phyloP scores from a whole-genome alignment of 2,888 invertebrate species.

The Drosophila maculinotata region DNA sequence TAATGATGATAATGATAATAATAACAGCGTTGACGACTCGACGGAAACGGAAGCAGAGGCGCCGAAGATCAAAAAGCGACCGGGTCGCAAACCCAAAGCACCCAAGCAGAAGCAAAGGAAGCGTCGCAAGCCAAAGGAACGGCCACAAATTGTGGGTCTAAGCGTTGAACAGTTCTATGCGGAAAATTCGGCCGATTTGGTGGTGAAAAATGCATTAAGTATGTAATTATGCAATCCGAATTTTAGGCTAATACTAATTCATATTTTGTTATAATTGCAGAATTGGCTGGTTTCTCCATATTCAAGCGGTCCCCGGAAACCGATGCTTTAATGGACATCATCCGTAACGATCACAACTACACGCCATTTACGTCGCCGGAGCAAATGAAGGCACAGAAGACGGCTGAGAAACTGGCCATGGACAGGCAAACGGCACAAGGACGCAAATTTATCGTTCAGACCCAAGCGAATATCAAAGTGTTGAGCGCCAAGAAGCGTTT shows the following conservation, averaged over 20 bases:
- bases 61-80: slow-evolving; percentile 85
- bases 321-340: slow-evolving; percentile 85
- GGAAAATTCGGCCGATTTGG: slow-evolving; percentile 84
- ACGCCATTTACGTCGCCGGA: slow-evolving; percentile 90
- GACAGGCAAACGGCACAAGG: slow-evolving; percentile 63
- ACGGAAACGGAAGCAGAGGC: slow-evolving; percentile 85
- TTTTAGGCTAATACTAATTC: not conserved
- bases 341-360: slow-evolving; percentile 93
- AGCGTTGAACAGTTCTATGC: slow-evolving; percentile 89
- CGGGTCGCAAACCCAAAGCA: slow-evolving; percentile 70
- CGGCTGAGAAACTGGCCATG: slow-evolving; percentile 67
- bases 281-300: slow-evolving; percentile 83
- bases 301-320: slow-evolving; percentile 81
- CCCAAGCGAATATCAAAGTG: slow-evolving; percentile 59
- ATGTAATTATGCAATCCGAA: slow-evolving; percentile 36
- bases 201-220: slow-evolving; percentile 86
- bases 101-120: slow-evolving; percentile 60
- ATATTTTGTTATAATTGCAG: slow-evolving; percentile 54
- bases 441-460: slow-evolving; percentile 71
- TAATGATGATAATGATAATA: slow-evolving; percentile 65
- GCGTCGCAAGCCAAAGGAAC: slow-evolving; percentile 66
- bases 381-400: slow-evolving; percentile 83
- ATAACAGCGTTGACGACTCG: slow-evolving; percentile 63
- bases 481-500: slow-evolving; percentile 67
- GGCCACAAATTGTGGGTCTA: slow-evolving; percentile 87